These are phyloP conservation scores for Lepus europaeus DNA, from an alignment of 2,113 vertebrate species.

Conservation along the genomic window DNA sequence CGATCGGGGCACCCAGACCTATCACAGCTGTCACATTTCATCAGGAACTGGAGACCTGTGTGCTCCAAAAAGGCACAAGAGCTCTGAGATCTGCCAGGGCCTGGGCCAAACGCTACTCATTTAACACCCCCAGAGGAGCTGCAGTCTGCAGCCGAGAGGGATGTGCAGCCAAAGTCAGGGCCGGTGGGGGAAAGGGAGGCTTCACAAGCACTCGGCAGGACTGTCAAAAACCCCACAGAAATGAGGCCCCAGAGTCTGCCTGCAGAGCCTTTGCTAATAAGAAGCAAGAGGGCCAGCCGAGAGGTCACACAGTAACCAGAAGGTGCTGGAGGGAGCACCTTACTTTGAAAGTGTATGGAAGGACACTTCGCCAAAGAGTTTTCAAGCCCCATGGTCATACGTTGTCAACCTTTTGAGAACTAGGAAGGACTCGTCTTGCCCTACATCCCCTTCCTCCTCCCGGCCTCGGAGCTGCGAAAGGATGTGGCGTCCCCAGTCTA, in stretches of 20 bases:
- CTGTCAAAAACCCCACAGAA: neutral
- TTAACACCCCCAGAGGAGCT: conserved; percentile 19
- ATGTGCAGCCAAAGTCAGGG: neutral
- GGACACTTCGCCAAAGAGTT: neutral
- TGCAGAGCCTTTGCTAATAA: neutral
- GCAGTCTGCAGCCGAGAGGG: neutral
- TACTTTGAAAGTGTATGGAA: neutral
- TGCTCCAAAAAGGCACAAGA: neutral
- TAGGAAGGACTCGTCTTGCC: neutral
- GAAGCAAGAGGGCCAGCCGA: neutral
- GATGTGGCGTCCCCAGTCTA: neutral
- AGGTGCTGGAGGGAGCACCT: neutral
- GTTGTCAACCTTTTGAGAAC: neutral
- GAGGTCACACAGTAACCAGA: neutral
- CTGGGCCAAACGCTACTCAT: neutral
- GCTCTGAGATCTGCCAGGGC: neutral
- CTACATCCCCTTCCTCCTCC: neutral
- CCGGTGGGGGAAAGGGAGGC: neutral
- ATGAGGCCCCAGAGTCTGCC: neutral
- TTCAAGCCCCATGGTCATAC: neutral
- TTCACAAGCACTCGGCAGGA: neutral
- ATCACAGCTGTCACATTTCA: neutral
- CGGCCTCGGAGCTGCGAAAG: neutral
- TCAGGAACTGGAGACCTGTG: neutral
- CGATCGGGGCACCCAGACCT: neutral